These are phyloP conservation scores for Arenicola marina DNA, from an alignment of 2,888 invertebrate species.

Conservation along the genomic window DNA sequence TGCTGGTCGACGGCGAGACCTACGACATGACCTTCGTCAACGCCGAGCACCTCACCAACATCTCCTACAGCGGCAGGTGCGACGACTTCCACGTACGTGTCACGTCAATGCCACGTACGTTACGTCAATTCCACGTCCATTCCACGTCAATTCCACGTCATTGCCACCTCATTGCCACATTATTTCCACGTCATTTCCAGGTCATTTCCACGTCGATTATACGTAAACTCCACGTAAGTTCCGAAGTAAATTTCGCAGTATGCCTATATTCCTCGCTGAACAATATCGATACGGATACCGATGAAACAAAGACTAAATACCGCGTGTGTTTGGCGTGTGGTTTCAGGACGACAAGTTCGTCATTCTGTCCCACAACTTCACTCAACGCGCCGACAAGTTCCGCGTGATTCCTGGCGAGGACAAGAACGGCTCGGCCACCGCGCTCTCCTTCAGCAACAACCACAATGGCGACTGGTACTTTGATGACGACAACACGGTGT, in stretches of 20 bases:
- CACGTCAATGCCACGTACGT: too few relatives aligned
- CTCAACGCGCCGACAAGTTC: constrained; percentile 46
- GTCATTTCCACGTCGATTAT: too few relatives aligned
- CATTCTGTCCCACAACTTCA: constrained; percentile 40
- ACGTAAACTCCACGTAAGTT: too few relatives aligned
- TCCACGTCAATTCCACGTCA: too few relatives aligned
- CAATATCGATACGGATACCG: too few relatives aligned
- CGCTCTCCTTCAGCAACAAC: constrained; percentile 31
- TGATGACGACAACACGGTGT: constrained; percentile 19
- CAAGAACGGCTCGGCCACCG: constrained; percentile 20
- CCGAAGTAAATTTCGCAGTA: too few relatives aligned
- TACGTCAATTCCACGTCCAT: too few relatives aligned
- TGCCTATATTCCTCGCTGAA: too few relatives aligned
- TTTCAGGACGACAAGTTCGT: constrained; percentile 41
- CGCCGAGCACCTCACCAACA: constrained; percentile 43
- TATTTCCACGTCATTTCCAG: too few relatives aligned
- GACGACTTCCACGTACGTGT: constrained; percentile 39
- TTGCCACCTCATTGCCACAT: too few relatives aligned
- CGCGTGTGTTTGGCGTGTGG: too few relatives aligned
- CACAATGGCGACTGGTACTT: constrained; percentile 48
- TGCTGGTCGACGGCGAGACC: constrained; percentile 35
- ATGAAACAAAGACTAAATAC: too few relatives aligned
- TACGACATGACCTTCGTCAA: constrained; percentile 40
- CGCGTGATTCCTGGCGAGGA: constrained; percentile 34
- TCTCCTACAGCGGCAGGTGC: constrained; percentile 41